Conservation (phyloP, 2,888 invertebrate species). For the Phortica magna region DNA sequence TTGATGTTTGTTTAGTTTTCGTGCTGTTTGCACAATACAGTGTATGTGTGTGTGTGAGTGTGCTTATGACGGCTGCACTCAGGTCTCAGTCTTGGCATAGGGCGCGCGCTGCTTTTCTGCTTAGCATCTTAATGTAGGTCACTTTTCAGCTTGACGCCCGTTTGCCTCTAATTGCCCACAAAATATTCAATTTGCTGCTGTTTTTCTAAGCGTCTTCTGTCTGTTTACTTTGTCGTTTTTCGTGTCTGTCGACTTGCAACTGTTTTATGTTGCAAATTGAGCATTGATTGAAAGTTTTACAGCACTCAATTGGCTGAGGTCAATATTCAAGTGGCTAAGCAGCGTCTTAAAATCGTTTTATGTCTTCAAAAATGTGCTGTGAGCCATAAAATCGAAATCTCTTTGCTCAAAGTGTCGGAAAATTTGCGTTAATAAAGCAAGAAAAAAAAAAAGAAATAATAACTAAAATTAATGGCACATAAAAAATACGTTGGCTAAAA, state of each 20-base stretch:
- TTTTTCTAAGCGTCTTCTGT: neutral
- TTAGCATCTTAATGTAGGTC: constrained; percentile 59
- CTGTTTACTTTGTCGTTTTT: constrained; percentile 24
- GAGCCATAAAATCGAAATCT: neutral
- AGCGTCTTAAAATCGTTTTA: neutral
- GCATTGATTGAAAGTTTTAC: constrained; percentile 17
- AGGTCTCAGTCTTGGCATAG: neutral
- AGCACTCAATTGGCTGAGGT: constrained; percentile 12
- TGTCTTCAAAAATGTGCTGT: neutral
- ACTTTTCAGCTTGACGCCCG: constrained; percentile 59
- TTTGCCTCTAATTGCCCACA: constrained; percentile 69
- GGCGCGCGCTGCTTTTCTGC: constrained; percentile 19
- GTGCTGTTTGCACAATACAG: neutral
- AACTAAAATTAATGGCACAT: neutral
- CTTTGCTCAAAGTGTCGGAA: neutral
- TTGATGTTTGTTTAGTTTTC: neutral
- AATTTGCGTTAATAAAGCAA: neutral
- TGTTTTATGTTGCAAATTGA: constrained; percentile 20
- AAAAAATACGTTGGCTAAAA: neutral
- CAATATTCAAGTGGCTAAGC: constrained; percentile 7
- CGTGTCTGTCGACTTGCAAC: constrained; percentile 10
- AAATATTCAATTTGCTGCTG: constrained; percentile 45
- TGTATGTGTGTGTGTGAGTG: neutral
- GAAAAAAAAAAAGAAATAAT: neutral
- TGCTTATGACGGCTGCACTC: constrained; percentile 25